Conservation (phyloP, 53 echinoderm and acorn worm species). For the Antedon mediterranea region DNA sequence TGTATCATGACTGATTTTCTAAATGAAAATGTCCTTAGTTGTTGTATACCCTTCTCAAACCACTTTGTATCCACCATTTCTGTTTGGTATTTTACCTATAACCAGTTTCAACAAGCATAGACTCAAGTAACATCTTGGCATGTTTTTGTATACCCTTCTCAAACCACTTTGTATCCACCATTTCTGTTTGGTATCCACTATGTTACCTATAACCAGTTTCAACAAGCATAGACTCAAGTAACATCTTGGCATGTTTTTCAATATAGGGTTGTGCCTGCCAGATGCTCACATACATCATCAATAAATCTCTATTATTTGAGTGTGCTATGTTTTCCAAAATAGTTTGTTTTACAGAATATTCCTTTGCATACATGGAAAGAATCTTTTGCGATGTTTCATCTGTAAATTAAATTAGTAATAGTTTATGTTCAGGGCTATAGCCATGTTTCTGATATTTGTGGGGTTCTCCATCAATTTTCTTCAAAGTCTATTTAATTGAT, state of each 20-base stretch:
- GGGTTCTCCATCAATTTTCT: no score
- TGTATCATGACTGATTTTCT: no score
- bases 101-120: slow-evolving; percentile 75
- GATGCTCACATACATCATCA: slow-evolving; percentile 68
- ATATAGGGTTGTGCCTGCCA: slow-evolving; percentile 86
- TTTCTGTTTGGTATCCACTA: no score
- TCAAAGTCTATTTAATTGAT: background rate
- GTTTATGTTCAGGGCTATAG: no score
- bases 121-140: slow-evolving; percentile 30
- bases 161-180: no score
- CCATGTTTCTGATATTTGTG: background rate
- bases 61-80: no score
- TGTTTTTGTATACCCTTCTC: no score
- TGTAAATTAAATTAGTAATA: slow-evolving; percentile 20
- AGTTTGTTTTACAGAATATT: slow-evolving; percentile 47
- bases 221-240: slow-evolving; percentile 58
- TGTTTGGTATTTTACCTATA: no score
- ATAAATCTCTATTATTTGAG: slow-evolving; percentile 39
- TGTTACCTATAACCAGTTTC: slow-evolving; percentile 69
- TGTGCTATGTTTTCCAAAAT: slow-evolving; percentile 80
- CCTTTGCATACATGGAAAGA: slow-evolving; percentile 61
- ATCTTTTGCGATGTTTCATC: slow-evolving; percentile 47
- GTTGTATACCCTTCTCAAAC: no score
- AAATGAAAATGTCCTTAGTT: no score
- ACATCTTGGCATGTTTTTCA: slow-evolving; percentile 27